Percentiles rank a stretch among this genome's conserved stretches.
phyloP scores from a whole-genome alignment of 2,797 vertebrate genomes.

The Falco naumanni region DNA sequence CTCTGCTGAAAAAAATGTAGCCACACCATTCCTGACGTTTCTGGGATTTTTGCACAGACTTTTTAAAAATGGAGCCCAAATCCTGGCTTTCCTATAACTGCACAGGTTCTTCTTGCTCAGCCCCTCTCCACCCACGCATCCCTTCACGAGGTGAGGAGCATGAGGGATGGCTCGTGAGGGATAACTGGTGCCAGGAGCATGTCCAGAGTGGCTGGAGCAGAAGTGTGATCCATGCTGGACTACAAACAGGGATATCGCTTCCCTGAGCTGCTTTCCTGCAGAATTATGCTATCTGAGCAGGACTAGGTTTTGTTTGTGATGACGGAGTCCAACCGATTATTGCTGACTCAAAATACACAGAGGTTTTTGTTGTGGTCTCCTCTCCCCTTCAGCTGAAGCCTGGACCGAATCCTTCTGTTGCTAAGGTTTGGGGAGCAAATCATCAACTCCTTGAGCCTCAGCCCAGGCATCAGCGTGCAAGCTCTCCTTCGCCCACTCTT shows the following conservation, averaged over 20 bases:
- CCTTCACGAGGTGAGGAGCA: background rate
- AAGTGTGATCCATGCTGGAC: background rate
- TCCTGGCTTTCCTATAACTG: background rate
- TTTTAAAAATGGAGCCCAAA: background rate
- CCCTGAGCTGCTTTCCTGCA: background rate
- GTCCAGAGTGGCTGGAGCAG: background rate
- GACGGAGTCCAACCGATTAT: background rate
- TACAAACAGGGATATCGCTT: fast-evolving
- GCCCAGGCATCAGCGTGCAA: no score
- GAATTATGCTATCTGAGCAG: background rate
- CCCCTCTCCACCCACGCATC: background rate
- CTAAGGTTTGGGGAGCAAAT: background rate
- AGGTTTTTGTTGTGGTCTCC: background rate
- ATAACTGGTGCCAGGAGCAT: background rate
- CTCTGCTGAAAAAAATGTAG: background rate
- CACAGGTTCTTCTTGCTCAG: background rate
- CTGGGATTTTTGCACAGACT: background rate
- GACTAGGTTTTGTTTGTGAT: background rate
- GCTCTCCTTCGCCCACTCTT: background rate
- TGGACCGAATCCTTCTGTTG: background rate
- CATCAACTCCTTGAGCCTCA: background rate
- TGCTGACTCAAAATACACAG: background rate
- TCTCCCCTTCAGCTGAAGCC: background rate
- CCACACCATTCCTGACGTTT: background rate
- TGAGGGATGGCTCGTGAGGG: background rate